Conservation (phyloP, 1,140 invertebrate genomes). For the Orchesella cincta region DNA sequence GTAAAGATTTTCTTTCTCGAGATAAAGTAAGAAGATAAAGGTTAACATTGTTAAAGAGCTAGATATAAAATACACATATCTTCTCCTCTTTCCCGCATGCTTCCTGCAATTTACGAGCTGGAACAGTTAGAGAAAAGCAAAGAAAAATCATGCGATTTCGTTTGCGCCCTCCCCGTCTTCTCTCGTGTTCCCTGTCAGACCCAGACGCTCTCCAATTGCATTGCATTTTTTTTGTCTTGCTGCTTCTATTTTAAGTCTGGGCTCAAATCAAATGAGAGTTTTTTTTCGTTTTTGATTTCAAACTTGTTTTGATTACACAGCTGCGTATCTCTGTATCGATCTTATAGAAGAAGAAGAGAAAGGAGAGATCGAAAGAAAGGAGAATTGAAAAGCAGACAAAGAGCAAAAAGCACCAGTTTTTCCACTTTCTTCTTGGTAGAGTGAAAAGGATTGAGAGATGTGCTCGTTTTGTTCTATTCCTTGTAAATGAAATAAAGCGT, state of each 20-base stretch:
- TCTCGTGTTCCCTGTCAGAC: background rate
- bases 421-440: no score
- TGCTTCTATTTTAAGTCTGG: background rate
- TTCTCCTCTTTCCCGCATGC: background rate
- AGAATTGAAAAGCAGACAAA: background rate
- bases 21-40: background rate
- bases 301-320: constrained; percentile 18
- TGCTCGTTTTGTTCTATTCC: background rate
- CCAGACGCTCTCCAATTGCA: no score
- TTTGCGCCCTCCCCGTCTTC: background rate
- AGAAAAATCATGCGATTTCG: background rate
- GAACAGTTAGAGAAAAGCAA: background rate
- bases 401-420: no score
- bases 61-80: background rate
- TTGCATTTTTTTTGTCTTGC: background rate
- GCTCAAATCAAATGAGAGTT: constrained; percentile 1
- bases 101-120: background rate
- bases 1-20: no score
- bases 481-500: background rate
- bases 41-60: background rate
- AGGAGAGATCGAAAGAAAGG: background rate
- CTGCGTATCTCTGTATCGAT: background rate
- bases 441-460: no score
- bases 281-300: constrained; percentile 10
- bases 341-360: background rate